A percentile compares a stretch with the other conserved stretches of the same genome.
Evolutionary conservation across 2,797 vertebrate genomes (phyloP).

Genomic region (Malurus splendens): DNA sequence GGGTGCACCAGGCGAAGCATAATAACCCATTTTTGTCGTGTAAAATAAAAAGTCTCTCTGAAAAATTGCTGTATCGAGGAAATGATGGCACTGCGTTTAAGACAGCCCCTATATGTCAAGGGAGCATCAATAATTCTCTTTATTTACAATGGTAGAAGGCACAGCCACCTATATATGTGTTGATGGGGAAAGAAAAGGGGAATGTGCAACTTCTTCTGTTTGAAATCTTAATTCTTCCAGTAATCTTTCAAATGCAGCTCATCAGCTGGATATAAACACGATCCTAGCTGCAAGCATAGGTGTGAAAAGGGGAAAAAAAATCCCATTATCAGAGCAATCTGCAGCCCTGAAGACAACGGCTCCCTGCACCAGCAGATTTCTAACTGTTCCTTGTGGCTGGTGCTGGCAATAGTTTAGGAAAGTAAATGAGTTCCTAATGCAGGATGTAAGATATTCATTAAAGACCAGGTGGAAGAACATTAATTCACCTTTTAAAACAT

Average conservation of each 20-base stretch:
- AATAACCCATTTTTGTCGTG: not conserved
- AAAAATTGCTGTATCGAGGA: not conserved
- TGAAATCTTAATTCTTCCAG: conserved; percentile 18
- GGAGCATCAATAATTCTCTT: not conserved
- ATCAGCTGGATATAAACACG: conserved; percentile 15
- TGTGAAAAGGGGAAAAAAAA: conserved; percentile 39
- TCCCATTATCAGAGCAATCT: conserved; percentile 21
- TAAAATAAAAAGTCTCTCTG: not conserved
- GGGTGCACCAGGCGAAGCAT: not conserved
- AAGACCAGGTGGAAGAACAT: conserved; percentile 45
- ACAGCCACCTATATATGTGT: not conserved
- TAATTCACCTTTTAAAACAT: conserved; percentile 36
- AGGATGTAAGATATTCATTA: conserved; percentile 56
- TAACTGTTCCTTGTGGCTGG: conserved; percentile 29
- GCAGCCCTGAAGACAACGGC: not conserved
- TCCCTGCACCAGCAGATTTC: conserved; percentile 38
- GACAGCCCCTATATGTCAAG: not conserved
- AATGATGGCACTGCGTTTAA: not conserved
- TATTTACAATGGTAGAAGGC: not conserved
- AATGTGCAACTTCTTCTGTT: not conserved
- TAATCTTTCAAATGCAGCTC: conserved; percentile 11
- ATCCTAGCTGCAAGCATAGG: conserved; percentile 9
- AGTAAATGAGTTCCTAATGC: conserved; percentile 32
- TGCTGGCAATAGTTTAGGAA: not conserved
- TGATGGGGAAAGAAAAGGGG: not conserved